Conservation (phyloP, 2,888 invertebrate genomes). For the Aquatica leii region DNA sequence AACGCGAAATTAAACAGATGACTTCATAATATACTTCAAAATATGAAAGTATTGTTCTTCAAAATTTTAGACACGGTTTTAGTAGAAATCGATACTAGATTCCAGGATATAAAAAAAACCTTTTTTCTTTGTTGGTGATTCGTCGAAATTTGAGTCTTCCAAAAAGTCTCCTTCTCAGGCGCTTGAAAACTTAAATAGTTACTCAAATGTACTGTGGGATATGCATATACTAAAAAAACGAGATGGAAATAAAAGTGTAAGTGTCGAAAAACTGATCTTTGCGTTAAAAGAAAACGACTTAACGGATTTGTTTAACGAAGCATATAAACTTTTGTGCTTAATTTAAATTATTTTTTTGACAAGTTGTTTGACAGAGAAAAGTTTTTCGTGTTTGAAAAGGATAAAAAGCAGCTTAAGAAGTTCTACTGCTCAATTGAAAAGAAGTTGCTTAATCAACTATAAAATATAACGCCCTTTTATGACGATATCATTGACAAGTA, state of each 20-base stretch:
- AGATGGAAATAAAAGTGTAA: not conserved
- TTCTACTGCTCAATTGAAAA: conserved; percentile 34
- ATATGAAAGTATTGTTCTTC: conserved; percentile 13
- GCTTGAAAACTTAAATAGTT: conserved; percentile 1
- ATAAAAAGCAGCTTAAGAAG: conserved; percentile 34
- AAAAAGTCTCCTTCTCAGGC: not conserved
- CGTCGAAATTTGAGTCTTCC: not conserved
- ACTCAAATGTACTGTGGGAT: not conserved
- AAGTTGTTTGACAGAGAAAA: conserved; percentile 26
- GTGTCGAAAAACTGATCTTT: not conserved
- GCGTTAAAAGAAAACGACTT: too few relatives aligned
- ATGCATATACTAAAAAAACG: not conserved
- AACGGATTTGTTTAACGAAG: conserved; percentile 24
- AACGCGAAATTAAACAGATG: not conserved
- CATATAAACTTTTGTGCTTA: conserved; percentile 29
- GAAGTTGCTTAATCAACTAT: conserved; percentile 27
- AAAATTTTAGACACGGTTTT: conserved; percentile 14
- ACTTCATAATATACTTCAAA: not conserved
- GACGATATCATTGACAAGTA: conserved; percentile 39
- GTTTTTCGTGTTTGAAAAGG: conserved; percentile 27
- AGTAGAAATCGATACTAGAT: too few relatives aligned
- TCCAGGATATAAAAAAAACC: not conserved
- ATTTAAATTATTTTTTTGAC: conserved; percentile 31
- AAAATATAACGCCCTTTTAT: conserved; percentile 33
- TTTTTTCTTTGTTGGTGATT: not conserved